phyloP scores from a whole-genome alignment of 2,113 vertebrate species.

The Nycticorax nycticorax region DNA sequence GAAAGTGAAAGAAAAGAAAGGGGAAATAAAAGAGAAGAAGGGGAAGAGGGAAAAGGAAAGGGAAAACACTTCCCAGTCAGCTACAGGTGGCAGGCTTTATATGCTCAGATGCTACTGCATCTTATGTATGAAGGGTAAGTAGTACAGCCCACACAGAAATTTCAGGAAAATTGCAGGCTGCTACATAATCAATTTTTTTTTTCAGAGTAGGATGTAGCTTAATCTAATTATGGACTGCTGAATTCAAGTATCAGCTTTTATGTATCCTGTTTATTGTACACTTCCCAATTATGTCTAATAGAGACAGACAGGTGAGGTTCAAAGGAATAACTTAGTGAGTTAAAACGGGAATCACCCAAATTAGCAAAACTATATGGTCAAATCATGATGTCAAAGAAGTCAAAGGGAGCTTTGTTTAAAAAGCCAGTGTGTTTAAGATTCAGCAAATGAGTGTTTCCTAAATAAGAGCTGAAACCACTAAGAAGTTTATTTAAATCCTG shows the following conservation, averaged over 20 bases:
- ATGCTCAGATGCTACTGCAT: not conserved
- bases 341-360: not conserved
- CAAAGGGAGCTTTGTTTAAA: conserved; percentile 9
- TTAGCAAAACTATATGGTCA: not conserved
- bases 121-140: not conserved
- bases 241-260: conserved; percentile 43
- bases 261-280: conserved; percentile 55
- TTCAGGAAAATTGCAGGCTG: conserved; percentile 8
- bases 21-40: not conserved
- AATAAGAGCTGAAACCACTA: not conserved
- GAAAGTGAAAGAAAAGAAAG: not conserved
- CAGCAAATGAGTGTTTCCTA: not conserved
- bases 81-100: not conserved
- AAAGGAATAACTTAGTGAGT: conserved; percentile 13
- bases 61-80: not conserved
- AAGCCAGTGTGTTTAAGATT: not conserved
- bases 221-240: conserved; percentile 9
- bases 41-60: not conserved
- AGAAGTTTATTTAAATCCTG: conserved; percentile 1
- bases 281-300: conserved; percentile 32
- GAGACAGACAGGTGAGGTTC: conserved; percentile 4
- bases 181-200: conserved; percentile 11
- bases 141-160: conserved; percentile 8
- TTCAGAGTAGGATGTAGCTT: not conserved
- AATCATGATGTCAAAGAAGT: not conserved